Evolutionary conservation across 1,140 invertebrate species (phyloP).

Genomic region (Neodiprion virginianus): DNA sequence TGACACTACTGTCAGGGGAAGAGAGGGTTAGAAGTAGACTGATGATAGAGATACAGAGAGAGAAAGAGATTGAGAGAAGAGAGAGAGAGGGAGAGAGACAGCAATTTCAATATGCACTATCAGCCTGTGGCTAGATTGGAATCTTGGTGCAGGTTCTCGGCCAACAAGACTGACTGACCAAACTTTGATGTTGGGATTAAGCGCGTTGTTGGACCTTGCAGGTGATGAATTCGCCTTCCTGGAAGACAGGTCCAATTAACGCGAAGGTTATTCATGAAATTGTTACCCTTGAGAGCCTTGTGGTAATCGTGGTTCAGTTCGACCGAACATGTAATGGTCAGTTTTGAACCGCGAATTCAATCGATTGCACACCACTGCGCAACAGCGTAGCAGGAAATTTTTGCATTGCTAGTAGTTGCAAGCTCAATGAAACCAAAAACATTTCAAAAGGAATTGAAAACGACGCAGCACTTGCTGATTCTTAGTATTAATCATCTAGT

Average conservation of each 20-base stretch:
- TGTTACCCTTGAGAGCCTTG: neutral
- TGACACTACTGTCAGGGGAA: too few relatives aligned
- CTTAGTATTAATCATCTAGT: too few relatives aligned
- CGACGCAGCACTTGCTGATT: too few relatives aligned
- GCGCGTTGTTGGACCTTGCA: neutral
- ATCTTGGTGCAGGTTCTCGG: neutral
- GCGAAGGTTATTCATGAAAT: neutral
- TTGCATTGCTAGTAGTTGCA: too few relatives aligned
- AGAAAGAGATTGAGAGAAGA: conserved; percentile 22
- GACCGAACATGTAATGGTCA: neutral
- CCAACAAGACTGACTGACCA: neutral
- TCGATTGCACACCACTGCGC: too few relatives aligned
- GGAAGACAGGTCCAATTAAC: neutral
- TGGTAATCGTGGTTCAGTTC: neutral
- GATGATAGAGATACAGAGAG: conserved; percentile 17
- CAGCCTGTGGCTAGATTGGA: neutral
- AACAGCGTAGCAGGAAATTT: too few relatives aligned
- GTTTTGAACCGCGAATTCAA: too few relatives aligned
- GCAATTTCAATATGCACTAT: neutral
- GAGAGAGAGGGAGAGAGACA: neutral
- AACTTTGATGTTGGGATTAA: neutral
- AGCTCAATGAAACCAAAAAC: too few relatives aligned
- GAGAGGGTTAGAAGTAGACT: too few relatives aligned
- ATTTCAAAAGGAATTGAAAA: too few relatives aligned
- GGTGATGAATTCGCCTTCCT: neutral